Base-by-base conservation (phyloP, 92 coral and sea anemone genomes). In the Chrysogorgia sp. region DNA sequence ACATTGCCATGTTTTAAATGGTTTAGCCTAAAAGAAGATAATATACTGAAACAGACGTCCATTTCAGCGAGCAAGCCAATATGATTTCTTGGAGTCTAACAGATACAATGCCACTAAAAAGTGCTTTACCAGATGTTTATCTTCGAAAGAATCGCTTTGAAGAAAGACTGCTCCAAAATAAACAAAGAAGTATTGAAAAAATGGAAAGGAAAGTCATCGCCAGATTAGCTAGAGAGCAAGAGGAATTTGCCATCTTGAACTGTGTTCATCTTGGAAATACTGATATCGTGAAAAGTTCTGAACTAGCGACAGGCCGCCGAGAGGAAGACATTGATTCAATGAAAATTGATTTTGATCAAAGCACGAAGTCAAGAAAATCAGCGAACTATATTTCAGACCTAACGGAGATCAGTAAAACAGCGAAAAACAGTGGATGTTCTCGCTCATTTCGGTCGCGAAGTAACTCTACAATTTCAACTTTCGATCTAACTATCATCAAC, bases 211-310 rank as follows among this genome's bases (percentile, higher is more conserved):
- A 84, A 35, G 69, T 84, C 19, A 65, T 84, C 3, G 79, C 75
- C 14, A 56, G 81, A 45, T 43, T 81, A n/a, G 72, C 72, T 19
- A 75, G 65, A 24, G 81, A 84, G n/a, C 75, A 76, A 43, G 65
- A 80, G 34, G 75, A 58, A 57, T 84, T 77, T 48, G 87, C 87
- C 7, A 70, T 84, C 35, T 77, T 67, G 20, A 77, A 77, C 30
- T 60, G 79, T 43, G 79, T 72, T 17, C 58, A 40, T 26, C 15
- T 72, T 22, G 79, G 79, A 31, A 52, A 17, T 52, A 3, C 9
- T 28, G 35, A 23, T 57, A 30, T 2, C 23, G 48, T 47, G 77
- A 48, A 71, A 14, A 48, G 60, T 28, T 53, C 13, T 0, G 64
- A 15, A 47, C 7, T 47, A n/a, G 43, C n/a, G n/a, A n/a, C n/a